phyloP scores from a whole-genome alignment of 53 echinoderm and acorn worm genomes.

The Apostichopus leukothele region DNA sequence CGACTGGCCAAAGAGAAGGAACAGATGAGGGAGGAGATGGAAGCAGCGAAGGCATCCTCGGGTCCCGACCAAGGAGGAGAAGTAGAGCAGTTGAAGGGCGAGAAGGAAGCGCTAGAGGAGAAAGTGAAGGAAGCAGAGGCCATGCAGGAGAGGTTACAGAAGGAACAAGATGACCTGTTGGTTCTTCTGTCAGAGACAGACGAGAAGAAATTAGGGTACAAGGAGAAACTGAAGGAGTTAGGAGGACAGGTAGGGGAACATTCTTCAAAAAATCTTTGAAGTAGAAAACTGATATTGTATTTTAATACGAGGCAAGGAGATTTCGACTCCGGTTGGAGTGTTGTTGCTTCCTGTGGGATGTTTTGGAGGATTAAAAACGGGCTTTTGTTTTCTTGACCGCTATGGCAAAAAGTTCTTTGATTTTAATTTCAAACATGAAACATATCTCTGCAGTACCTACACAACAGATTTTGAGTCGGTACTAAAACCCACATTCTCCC shows the following conservation, averaged over 20 bases:
- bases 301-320: too few species aligned
- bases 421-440: too few species aligned
- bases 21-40: slow-evolving; percentile 3
- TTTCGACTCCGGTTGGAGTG: too few species aligned
- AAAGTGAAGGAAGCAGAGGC: slow-evolving; percentile 16
- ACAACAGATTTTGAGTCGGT: too few species aligned
- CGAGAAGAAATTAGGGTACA: slow-evolving; percentile 73
- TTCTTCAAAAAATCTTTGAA: too few species aligned
- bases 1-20: slow-evolving; percentile 48
- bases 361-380: too few species aligned
- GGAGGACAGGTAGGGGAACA: slow-evolving; percentile 57
- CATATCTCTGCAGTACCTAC: too few species aligned
- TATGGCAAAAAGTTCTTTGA: too few species aligned
- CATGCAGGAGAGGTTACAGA: slow-evolving; percentile 45
- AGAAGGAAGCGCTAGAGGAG: slow-evolving; percentile 56
- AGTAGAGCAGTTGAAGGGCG: slow-evolving; percentile 50
- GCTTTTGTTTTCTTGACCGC: too few species aligned
- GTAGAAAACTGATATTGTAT: too few species aligned
- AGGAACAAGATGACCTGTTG: slow-evolving; percentile 89
- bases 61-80: slow-evolving; percentile 52
- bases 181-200: slow-evolving; percentile 88
- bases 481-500: too few species aligned
- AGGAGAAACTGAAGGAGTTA: slow-evolving; percentile 69
- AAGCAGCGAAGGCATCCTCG: background rate
- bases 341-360: too few species aligned